Evolutionary conservation across 2,797 vertebrate species (phyloP).

Genomic region (Phrynocephalus guinanensis): DNA sequence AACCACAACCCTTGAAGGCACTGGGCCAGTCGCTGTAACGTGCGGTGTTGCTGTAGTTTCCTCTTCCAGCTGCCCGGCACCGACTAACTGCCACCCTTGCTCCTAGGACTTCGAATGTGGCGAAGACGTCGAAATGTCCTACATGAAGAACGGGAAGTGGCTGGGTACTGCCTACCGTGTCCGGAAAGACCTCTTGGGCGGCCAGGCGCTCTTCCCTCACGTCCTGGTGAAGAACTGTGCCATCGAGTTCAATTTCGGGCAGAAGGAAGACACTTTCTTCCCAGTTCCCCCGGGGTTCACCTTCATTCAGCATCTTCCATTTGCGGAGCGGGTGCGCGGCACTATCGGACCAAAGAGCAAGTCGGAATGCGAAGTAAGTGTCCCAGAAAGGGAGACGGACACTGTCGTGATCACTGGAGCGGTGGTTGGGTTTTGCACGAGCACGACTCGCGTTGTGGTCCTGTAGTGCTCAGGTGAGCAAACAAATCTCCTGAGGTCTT

Average conservation of each 20-base stretch:
- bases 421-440: too few relatives aligned
- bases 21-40: too few relatives aligned
- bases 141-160: constrained; percentile 88
- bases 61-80: not conserved
- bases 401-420: not conserved
- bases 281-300: constrained; percentile 85
- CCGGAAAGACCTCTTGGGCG: constrained; percentile 81
- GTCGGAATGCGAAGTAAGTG: constrained; percentile 89
- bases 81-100: not conserved
- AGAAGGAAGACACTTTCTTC: constrained; percentile 84
- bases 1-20: not conserved
- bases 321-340: constrained; percentile 84
- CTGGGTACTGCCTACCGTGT: constrained; percentile 85
- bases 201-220: constrained; percentile 88
- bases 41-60: not conserved
- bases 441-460: not conserved
- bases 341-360: constrained; percentile 87
- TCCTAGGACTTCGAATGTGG: constrained; percentile 88
- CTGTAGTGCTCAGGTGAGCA: not conserved
- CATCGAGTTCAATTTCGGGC: constrained; percentile 94
- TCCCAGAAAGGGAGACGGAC: not conserved
- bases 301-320: constrained; percentile 85
- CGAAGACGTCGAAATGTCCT: constrained; percentile 86
- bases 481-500: too few relatives aligned
- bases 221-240: constrained; percentile 93